phyloP scores from a whole-genome alignment of 2,797 vertebrate species.

The Ctenochaetus hawaiiensis region DNA sequence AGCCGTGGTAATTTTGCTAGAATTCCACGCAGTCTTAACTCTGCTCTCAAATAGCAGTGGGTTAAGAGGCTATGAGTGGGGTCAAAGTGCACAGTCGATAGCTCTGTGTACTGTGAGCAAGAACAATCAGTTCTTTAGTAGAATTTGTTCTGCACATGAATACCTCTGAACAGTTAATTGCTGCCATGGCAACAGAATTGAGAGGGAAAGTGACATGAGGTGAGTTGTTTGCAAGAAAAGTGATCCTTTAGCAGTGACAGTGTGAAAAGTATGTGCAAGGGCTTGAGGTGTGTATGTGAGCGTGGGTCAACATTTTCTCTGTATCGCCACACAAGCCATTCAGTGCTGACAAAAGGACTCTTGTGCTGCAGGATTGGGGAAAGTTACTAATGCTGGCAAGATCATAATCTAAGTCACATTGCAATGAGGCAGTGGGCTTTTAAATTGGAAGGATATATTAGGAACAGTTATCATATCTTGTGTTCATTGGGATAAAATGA shows the following conservation, averaged over 20 bases:
- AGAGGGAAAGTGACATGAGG: constrained; percentile 63
- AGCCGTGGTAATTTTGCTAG: constrained; percentile 34
- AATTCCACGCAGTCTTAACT: constrained; percentile 67
- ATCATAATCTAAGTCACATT: constrained; percentile 71
- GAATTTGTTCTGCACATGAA: constrained; percentile 60
- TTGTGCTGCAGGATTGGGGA: constrained; percentile 64
- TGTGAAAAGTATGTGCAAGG: constrained; percentile 45
- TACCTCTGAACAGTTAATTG: constrained; percentile 66
- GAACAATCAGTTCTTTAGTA: constrained; percentile 66
- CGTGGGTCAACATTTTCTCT: constrained; percentile 56
- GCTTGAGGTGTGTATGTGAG: constrained; percentile 33
- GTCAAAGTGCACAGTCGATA: constrained; percentile 65
- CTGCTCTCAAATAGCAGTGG: constrained; percentile 57
- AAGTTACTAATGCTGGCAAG: constrained; percentile 67
- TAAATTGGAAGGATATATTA: constrained; percentile 30
- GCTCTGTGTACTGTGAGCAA: constrained; percentile 61
- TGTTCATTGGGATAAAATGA: neutral
- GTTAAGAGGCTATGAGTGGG: constrained; percentile 51
- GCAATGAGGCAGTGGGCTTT: constrained; percentile 45
- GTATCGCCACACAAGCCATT: constrained; percentile 56
- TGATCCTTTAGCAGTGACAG: constrained; percentile 50
- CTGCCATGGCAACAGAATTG: constrained; percentile 70
- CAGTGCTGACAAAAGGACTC: constrained; percentile 64
- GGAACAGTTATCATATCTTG: constrained; percentile 26
- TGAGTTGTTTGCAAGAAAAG: constrained; percentile 54